Conservation (phyloP, 2,888 invertebrate genomes). For the Synergus laeviventris region DNA sequence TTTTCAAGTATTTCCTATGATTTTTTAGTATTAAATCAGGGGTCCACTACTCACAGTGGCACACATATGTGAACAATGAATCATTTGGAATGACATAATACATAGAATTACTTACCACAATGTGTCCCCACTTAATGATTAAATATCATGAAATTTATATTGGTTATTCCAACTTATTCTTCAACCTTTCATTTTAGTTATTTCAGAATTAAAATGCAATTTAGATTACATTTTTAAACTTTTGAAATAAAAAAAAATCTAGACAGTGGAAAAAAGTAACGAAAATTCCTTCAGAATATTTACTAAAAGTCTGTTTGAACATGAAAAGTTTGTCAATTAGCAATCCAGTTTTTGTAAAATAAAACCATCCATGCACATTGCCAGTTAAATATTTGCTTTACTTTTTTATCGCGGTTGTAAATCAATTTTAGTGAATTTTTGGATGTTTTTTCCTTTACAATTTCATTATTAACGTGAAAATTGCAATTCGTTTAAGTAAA, state of each 20-base stretch:
- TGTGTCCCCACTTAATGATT: slow-evolving; percentile 67
- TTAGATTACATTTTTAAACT: too few species aligned
- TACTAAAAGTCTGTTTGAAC: background rate
- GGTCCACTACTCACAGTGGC: slow-evolving; percentile 58
- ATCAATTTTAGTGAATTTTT: background rate
- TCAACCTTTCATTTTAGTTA: slow-evolving; percentile 38
- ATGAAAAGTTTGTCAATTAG: slow-evolving; percentile 32
- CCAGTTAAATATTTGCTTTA: background rate
- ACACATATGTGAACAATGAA: slow-evolving; percentile 56
- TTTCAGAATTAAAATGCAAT: background rate
- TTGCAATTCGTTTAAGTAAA: background rate
- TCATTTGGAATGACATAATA: slow-evolving; percentile 63
- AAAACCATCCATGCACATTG: background rate
- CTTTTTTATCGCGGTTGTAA: background rate
- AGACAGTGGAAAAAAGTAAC: background rate
- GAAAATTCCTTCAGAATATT: background rate
- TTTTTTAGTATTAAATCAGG: slow-evolving; percentile 74
- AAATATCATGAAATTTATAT: slow-evolving; percentile 66
- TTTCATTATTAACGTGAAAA: too few species aligned
- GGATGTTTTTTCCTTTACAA: background rate
- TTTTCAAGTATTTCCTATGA: slow-evolving; percentile 76
- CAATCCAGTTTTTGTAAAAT: background rate
- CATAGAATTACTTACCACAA: slow-evolving; percentile 61
- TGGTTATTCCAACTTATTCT: slow-evolving; percentile 43
- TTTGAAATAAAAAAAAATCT: background rate